Conservation (phyloP, 1,140 invertebrate genomes). For the Philotrypesis tridentata region DNA sequence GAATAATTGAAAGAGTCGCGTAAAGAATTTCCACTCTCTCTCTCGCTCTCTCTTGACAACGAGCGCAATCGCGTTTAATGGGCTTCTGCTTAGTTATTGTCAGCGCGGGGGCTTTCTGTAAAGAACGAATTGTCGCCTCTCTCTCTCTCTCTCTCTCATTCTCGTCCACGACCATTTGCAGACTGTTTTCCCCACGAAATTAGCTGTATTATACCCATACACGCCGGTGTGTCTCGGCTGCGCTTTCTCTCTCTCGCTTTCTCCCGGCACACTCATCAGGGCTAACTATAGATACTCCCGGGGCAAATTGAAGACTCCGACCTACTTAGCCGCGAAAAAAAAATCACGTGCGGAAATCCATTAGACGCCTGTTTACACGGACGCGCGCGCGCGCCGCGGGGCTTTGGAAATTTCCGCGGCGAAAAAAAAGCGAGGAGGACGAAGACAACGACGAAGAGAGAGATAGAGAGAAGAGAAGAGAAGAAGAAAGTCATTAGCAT, state of each 20-base stretch:
- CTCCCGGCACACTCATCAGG: no score
- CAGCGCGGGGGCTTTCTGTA: background rate
- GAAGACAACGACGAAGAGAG: no score
- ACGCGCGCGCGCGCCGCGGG: no score
- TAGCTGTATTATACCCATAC: background rate
- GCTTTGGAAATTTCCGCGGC: background rate
- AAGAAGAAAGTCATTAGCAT: background rate
- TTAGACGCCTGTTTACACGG: background rate
- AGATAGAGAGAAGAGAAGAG: no score
- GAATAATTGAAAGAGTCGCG: background rate
- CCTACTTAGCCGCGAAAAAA: background rate
- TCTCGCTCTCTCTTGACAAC: no score
- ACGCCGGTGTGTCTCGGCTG: no score
- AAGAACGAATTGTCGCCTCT: no score
- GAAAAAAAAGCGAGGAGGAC: no score
- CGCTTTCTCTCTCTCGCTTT: background rate
- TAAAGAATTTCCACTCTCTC: background rate
- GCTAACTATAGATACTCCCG: background rate
- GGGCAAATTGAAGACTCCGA: background rate
- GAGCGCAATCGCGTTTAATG: constrained; percentile 12
- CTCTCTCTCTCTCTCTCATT: background rate
- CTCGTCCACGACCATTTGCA: background rate
- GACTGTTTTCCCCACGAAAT: no score
- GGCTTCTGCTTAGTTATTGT: background rate
- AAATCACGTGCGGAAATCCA: background rate